Evolutionary conservation across 2,113 vertebrate genomes (phyloP), one percentile per base, ranked within the genome.

Genomic region (Myocastor coypus): DNA sequence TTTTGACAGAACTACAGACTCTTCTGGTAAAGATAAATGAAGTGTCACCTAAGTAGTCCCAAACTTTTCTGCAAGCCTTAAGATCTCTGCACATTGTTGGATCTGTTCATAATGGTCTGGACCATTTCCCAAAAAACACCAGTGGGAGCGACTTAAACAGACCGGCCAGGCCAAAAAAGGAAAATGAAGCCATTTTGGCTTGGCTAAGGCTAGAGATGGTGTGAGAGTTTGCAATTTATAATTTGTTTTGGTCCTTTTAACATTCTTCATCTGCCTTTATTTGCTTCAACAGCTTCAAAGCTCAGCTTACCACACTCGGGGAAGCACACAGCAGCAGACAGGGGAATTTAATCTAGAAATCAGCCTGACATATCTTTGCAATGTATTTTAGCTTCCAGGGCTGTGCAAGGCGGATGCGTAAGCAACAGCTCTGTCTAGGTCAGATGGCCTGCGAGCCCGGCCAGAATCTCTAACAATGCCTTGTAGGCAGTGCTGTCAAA

Each of bases 241-340:
- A 83, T 84, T 94, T 94, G 68, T 92, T 96, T 85, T 11, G 73
- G 89, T 94, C 92, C 81, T 83, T 95, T 97, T 95, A 98, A 94
- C 94, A 97, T 96, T 97, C 95, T 96, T 97, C 95, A 96, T 97
- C 94, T 95, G 94, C 82, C 94, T 97, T 97, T 96, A 97, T 96
- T 96, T 97, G 85, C 68, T 98, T 98, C 92, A 90, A 96, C 94
- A 95, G 89, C 96, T 90, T 94, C 68, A 97, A 97, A 78, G 68
- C 94, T 97, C 52, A 97, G 94, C 83, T 93, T 96, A 95, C 87
- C 97, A 97, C 92, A 96, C 92, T 97, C 22, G 4, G 75, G 64
- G 93, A 98, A 97, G 95, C 97, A 95, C 96, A 97, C 52, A 97
- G 77, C 64, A 92, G 40, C 80, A 63, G 95, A 89, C 97, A 96